phyloP scores from a whole-genome alignment of 2,888 invertebrate species.

The Aradus depressus region DNA sequence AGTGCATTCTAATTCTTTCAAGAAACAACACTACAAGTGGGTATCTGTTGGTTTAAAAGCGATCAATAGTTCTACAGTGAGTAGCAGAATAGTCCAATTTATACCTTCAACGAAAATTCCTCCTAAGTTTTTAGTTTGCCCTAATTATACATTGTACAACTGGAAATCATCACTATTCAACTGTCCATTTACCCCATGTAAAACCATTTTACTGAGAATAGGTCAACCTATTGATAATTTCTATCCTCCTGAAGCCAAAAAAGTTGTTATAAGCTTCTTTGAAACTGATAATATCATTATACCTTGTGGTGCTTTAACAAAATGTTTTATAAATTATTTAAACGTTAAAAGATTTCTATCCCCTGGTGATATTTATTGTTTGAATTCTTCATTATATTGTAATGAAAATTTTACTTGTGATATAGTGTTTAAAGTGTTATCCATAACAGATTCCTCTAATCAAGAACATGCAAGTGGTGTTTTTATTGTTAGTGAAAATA shows the following conservation, averaged over 20 bases:
- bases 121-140: slow-evolving; percentile 1
- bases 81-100: neutral
- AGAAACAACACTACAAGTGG: slow-evolving; percentile 11
- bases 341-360: slow-evolving; percentile 3
- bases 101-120: slow-evolving; percentile 3
- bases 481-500: slow-evolving; percentile 48
- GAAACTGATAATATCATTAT: neutral
- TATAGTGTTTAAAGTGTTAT: slow-evolving; percentile 40
- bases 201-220: neutral
- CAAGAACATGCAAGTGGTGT: slow-evolving; percentile 34
- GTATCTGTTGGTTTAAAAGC: no score
- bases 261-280: slow-evolving; percentile 11
- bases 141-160: slow-evolving; percentile 2
- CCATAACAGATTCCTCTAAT: slow-evolving; percentile 26
- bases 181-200: neutral
- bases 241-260: slow-evolving; percentile 9
- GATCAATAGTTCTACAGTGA: neutral
- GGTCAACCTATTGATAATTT: slow-evolving; percentile 1
- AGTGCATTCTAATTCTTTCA: slow-evolving; percentile 1
- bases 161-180: slow-evolving; percentile 3
- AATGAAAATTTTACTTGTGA: slow-evolving; percentile 9
- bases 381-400: slow-evolving; percentile 1
- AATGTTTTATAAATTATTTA: slow-evolving; percentile 5
- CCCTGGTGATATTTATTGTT: slow-evolving; percentile 5
- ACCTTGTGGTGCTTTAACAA: slow-evolving; percentile 3